These are phyloP conservation scores for Toxotes lorentzi DNA, from an alignment of 2,797 vertebrate species.

Conservation along the genomic window DNA sequence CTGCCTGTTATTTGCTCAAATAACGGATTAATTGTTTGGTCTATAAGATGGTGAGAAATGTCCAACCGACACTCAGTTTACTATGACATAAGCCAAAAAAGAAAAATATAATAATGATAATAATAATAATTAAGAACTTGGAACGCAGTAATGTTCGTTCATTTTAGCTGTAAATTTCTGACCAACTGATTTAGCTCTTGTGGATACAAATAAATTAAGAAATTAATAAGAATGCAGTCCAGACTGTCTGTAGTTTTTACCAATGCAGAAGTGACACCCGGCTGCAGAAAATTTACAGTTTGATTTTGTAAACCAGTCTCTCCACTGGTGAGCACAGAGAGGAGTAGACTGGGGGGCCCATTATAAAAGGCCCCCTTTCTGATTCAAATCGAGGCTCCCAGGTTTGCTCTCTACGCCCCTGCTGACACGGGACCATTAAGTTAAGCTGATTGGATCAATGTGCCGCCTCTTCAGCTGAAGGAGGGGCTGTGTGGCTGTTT, in stretches of 20 bases:
- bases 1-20: neutral
- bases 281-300: neutral
- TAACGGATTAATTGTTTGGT: neutral
- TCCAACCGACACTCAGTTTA: no score
- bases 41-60: neutral
- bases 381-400: neutral
- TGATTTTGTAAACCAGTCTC: neutral
- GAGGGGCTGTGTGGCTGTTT: constrained; percentile 68
- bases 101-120: no score
- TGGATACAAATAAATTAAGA: neutral
- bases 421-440: neutral
- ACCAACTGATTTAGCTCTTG: neutral
- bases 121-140: neutral
- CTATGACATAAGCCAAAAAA: neutral
- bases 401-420: constrained; percentile 26
- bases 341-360: neutral
- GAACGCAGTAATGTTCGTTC: neutral
- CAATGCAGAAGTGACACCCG: no score
- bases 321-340: no score
- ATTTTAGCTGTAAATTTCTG: neutral
- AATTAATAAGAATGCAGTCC: neutral
- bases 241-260: no score
- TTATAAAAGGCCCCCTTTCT: neutral
- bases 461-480: constrained; percentile 11
- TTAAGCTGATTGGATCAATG: constrained; percentile 28